Conservation (phyloP, 2,113 vertebrate genomes). For the Crotalus tigris region DNA sequence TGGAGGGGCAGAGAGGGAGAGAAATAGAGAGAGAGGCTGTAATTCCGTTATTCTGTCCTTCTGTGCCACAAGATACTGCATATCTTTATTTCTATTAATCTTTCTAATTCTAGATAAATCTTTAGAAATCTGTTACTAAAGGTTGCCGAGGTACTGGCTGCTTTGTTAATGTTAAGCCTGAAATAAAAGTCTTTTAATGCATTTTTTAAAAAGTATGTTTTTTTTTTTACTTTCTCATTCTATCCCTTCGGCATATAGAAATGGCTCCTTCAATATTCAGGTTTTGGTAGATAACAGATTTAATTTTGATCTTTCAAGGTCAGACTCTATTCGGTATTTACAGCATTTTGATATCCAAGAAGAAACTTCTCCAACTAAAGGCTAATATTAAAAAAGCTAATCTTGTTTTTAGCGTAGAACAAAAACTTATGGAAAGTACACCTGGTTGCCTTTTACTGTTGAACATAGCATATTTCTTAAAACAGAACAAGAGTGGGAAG, state of each 20-base stretch:
- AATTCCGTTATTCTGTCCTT: neutral
- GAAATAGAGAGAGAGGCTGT: neutral
- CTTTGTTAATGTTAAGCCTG: neutral
- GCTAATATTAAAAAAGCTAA: neutral
- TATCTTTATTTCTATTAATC: neutral
- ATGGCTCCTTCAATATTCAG: neutral
- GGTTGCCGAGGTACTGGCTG: neutral
- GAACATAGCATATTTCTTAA: neutral
- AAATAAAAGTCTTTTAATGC: neutral
- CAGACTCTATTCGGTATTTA: neutral
- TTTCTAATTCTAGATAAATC: neutral
- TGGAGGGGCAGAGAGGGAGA: neutral
- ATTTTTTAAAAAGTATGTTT: neutral
- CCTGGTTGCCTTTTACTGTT: neutral
- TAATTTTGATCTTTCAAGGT: neutral
- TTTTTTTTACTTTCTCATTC: neutral
- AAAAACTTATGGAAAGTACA: neutral
- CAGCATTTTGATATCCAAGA: neutral
- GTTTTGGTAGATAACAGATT: neutral
- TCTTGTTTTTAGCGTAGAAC: neutral
- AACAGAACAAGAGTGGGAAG: neutral
- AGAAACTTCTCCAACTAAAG: neutral
- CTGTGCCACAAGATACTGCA: neutral
- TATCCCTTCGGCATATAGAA: neutral
- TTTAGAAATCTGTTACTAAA: neutral